Base-by-base conservation (phyloP, 2,113 vertebrate species). In the Nycticorax nycticorax region DNA sequence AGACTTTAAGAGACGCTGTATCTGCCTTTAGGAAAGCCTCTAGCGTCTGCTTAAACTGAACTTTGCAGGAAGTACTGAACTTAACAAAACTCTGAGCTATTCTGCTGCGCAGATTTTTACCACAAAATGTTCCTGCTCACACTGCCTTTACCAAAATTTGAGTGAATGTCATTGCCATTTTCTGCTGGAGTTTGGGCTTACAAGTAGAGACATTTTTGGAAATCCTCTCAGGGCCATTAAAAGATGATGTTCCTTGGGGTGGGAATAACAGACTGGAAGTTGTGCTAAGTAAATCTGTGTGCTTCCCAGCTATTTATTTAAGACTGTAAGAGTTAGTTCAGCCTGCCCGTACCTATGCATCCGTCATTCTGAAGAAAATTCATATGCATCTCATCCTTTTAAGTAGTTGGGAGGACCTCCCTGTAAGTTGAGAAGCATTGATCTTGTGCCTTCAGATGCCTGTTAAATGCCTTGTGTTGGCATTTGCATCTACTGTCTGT, bases 401-500 rank as follows among this genome's bases (percentile, higher is more conserved):
- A 35, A 63, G 28, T 24, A n/a, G 17, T 37, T 50, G 39, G 22
- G 23, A 2, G 67, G 72, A 15, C 21, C 22, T 62, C 77, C 56
- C 6, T 0, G 0, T 9, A 8, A 43, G 14, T 2, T 32, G 47
- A 57, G 66, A 37, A 91, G 9, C 7, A 5, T 59, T 8, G 9
- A 26, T 82, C 12, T 39, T 28, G 17, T 69, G 47, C 52, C 28
- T 72, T 67, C 57, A 56, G 35, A 0, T 85, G 43, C 39, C 56
- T 16, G 10, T 13, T 19, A 5, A 33, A n/a, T 71, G 53, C 84
- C 27, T 57, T 24, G 8, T 55, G 60, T 20, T 80, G 86, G 45
- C 57, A 45, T 77, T 93, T 66, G 33, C 67, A 56, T 66, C 75
- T 56, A 5, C 5, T 18, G 32, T 19, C 74, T 4, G 0, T 52